Conservation (phyloP, 2,113 vertebrate species). For the Syngnathoides biaculeatus region DNA sequence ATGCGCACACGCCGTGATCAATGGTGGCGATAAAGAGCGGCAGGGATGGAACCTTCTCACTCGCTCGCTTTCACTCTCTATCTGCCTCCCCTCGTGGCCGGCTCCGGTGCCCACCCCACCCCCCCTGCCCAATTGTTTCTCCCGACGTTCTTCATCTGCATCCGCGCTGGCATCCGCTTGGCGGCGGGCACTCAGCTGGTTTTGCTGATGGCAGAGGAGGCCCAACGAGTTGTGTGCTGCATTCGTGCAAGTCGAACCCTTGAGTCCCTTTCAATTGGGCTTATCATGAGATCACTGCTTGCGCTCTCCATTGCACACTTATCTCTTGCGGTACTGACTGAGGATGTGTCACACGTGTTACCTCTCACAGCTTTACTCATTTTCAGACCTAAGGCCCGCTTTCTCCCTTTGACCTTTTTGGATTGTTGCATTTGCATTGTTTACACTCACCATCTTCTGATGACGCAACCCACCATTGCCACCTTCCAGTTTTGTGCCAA, state of each 20-base stretch:
- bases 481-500: conserved; percentile 16
- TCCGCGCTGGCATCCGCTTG: conserved; percentile 79
- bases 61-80: conserved; percentile 63
- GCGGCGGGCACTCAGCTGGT: conserved; percentile 45
- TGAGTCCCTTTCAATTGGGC: conserved; percentile 60
- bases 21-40: conserved; percentile 99
- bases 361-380: conserved; percentile 56
- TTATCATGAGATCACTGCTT: conserved; percentile 69
- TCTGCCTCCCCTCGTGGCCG: conserved; percentile 64
- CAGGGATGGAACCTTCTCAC: conserved; percentile 76
- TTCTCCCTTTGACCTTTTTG: conserved; percentile 50
- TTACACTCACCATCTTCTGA: conserved; percentile 27
- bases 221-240: conserved; percentile 37
- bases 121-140: conserved; percentile 71
- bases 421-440: conserved; percentile 27
- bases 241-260: conserved; percentile 54
- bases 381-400: conserved; percentile 41
- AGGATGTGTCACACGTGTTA: conserved; percentile 63
- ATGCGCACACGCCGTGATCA: conserved; percentile 99
- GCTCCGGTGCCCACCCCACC: conserved; percentile 55
- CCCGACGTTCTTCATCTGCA: conserved; percentile 64
- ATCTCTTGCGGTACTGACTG: conserved; percentile 48
- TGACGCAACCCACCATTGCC: conserved; percentile 28
- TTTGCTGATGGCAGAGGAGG: conserved; percentile 47
- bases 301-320: conserved; percentile 49